Conservation (phyloP, 2,113 vertebrate species). For the Muntiacus muntjak region DNA sequence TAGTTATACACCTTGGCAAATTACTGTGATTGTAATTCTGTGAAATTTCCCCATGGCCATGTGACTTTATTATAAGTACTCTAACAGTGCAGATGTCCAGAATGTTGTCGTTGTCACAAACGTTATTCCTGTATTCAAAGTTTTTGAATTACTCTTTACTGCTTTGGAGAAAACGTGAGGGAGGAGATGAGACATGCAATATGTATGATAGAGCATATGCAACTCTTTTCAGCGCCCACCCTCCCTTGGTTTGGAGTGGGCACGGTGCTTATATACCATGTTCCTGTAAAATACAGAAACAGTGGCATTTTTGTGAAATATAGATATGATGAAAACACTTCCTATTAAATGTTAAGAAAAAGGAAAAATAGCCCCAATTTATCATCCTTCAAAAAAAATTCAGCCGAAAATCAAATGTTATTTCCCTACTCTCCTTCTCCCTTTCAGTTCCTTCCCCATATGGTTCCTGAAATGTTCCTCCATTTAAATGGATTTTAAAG, state of each 20-base stretch:
- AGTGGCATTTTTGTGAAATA: slow-evolving; percentile 71
- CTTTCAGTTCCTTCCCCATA: slow-evolving; percentile 81
- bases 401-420: slow-evolving; percentile 80
- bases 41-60: slow-evolving; percentile 86
- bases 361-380: slow-evolving; percentile 74
- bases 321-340: slow-evolving; percentile 72
- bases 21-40: slow-evolving; percentile 83
- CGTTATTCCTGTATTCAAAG: slow-evolving; percentile 75
- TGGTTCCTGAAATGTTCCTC: slow-evolving; percentile 83
- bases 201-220: slow-evolving; percentile 57
- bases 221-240: background rate
- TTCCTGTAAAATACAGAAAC: slow-evolving; percentile 68
- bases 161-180: slow-evolving; percentile 61
- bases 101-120: slow-evolving; percentile 77
- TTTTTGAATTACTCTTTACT: slow-evolving; percentile 72
- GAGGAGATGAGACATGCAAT: slow-evolving; percentile 54
- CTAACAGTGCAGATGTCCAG: slow-evolving; percentile 83
- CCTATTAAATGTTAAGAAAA: slow-evolving; percentile 74
- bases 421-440: slow-evolving; percentile 72
- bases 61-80: slow-evolving; percentile 83
- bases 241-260: background rate
- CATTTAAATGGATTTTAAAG: slow-evolving; percentile 85
- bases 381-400: slow-evolving; percentile 68
- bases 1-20: slow-evolving; percentile 88
- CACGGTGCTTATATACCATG: background rate